Percentiles rank a stretch among this genome's conserved stretches.
Evolutionary conservation across 2,888 invertebrate species (phyloP).

Genomic region (Maniola hyperantus): DNA sequence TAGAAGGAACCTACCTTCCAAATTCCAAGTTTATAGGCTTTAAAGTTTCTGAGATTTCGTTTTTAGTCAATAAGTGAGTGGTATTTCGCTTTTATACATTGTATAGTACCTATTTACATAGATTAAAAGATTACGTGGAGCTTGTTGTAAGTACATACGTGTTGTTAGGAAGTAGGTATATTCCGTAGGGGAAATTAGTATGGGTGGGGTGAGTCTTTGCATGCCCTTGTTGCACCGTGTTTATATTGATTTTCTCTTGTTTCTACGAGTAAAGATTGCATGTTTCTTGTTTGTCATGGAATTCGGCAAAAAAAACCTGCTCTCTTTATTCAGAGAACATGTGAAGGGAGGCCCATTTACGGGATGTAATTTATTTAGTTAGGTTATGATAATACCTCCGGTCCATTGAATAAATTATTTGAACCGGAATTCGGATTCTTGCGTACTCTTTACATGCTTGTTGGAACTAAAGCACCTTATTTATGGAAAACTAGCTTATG

Average conservation of each 20-base stretch:
- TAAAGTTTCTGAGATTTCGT: no score
- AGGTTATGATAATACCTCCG: slow-evolving; percentile 8
- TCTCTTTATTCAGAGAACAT: slow-evolving; percentile 1
- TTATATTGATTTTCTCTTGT: not conserved
- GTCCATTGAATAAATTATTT: slow-evolving; percentile 12
- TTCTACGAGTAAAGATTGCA: not conserved
- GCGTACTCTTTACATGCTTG: not conserved
- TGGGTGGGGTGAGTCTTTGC: not conserved
- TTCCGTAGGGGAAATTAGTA: not conserved
- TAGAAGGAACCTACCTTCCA: no score
- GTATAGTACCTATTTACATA: no score
- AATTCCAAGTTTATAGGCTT: no score
- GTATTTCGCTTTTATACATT: no score
- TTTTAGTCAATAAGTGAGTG: no score
- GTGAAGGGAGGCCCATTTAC: not conserved
- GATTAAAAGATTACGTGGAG: no score
- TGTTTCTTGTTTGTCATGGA: not conserved
- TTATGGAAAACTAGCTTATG: not conserved
- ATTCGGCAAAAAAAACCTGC: not conserved
- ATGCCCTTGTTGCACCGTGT: not conserved
- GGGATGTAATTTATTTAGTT: slow-evolving; percentile 4
- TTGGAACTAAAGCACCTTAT: not conserved
- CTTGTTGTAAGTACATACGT: no score
- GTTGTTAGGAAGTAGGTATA: not conserved
- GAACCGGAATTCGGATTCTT: not conserved